Evolutionary conservation across 2,113 vertebrate species (phyloP).

Genomic region (Caranx ignobilis): DNA sequence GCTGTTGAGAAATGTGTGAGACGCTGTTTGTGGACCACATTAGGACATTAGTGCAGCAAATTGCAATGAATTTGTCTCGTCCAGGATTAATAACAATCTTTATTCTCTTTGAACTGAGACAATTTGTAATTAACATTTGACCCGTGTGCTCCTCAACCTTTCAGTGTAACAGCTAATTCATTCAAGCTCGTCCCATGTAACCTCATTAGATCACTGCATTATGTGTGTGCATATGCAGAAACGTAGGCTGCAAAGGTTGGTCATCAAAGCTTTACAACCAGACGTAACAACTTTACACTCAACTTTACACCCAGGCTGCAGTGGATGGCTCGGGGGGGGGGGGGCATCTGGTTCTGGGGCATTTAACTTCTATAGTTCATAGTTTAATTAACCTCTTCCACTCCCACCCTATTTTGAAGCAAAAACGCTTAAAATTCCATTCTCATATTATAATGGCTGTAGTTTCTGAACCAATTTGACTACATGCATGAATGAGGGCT

Average conservation of each 20-base stretch:
- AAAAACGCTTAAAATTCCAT: too few relatives aligned
- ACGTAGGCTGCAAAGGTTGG: constrained; percentile 21
- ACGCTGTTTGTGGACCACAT: constrained; percentile 24
- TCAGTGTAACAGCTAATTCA: constrained; percentile 63
- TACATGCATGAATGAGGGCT: too few relatives aligned
- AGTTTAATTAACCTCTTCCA: too few relatives aligned
- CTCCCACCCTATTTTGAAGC: too few relatives aligned
- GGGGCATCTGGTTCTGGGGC: too few relatives aligned
- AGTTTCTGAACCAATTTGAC: too few relatives aligned
- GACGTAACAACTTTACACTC: constrained; percentile 24
- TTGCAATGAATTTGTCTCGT: constrained; percentile 52
- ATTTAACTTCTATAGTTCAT: too few relatives aligned
- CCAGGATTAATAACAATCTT: constrained; percentile 76
- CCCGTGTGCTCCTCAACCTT: constrained; percentile 57
- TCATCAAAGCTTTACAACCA: constrained; percentile 54
- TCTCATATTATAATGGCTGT: too few relatives aligned
- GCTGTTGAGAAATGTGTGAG: constrained; percentile 31
- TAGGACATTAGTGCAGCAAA: constrained; percentile 49
- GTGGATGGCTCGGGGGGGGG: too few relatives aligned
- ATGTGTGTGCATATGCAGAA: not conserved
- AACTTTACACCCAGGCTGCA: constrained; percentile 18
- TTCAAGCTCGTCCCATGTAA: constrained; percentile 67
- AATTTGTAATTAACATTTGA: constrained; percentile 79
- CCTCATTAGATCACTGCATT: constrained; percentile 69
- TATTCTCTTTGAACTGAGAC: constrained; percentile 69